Base-by-base conservation (phyloP, 1,140 invertebrate species). In the Hypothenemus hampei region DNA sequence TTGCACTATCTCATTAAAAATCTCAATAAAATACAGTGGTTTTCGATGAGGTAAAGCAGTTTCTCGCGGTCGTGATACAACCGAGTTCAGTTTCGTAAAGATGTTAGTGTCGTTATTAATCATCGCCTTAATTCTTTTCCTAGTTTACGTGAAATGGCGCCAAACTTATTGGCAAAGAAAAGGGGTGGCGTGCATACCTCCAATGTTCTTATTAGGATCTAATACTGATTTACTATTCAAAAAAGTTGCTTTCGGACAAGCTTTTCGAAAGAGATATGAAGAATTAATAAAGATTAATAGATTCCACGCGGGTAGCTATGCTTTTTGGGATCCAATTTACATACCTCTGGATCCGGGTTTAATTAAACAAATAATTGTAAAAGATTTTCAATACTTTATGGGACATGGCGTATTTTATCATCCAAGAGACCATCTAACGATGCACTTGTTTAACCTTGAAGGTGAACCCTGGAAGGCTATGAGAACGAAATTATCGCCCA, bases 311-410 rank as follows among this genome's bases (percentile, higher is more conserved):
- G 60, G 60, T 18, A 4, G 46, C 6, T 62, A 52, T 22, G 36
- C 15, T 10, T 40, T 62, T 16, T 39, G 36, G 1, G 7, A 21
- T 15, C 60, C 60, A 3, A 21, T 45, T 4, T 62, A 26, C 20
- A 43, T 58, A 7, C 60, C 60, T 21, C 61, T 70, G 6, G 77
- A 81, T 66, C 72, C 72, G 2, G 70, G 75, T 57, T 60, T 81
- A 6, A 70, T 79, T 3, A 72, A 72, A 51, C 24, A 62, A 0
- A 65, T 80, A 8, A 20, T 78, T 0, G 66, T 73, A 0, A 78
- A 74, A 40, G 74, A 79, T 57, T 78, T 78, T 26, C 24, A 61
- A 1, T 64, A 68, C 60, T 81, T 80, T 60, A 65, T 68, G 15
- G 71, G 75, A 59, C 64, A 74, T 40, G 73, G 72, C 3, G 6